A percentile compares a stretch with the other conserved stretches of the same genome.
Evolutionary conservation across 2,113 vertebrate genomes (phyloP).

Genomic region (Zingel zingel): DNA sequence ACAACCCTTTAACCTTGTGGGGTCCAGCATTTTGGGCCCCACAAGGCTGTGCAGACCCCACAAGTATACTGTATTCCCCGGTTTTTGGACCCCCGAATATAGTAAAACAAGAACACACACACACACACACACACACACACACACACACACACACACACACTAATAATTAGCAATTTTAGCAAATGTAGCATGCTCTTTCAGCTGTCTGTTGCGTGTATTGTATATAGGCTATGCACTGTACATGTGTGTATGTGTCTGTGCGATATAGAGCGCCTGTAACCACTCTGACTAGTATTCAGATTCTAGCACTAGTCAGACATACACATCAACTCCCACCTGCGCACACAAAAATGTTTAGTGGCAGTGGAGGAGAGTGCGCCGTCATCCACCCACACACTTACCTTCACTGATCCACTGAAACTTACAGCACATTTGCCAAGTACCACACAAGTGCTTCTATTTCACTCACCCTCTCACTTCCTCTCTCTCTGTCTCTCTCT

Average conservation of each 20-base stretch:
- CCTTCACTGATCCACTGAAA: conserved; percentile 70
- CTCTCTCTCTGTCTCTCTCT: conserved; percentile 25
- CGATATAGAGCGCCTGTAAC: conserved; percentile 29
- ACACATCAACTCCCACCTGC: conserved; percentile 30
- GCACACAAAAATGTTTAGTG: conserved; percentile 44
- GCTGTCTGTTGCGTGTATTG: not conserved
- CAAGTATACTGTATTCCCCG: no score
- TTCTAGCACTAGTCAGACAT: conserved; percentile 9
- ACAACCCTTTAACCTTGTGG: no score
- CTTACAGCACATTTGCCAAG: conserved; percentile 56
- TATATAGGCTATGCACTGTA: not conserved
- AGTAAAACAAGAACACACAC: no score
- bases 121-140: not conserved
- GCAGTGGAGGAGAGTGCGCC: conserved; percentile 47
- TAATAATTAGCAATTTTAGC: conserved; percentile 5
- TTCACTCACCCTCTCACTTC: conserved; percentile 57
- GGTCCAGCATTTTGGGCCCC: no score
- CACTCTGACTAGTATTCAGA: conserved; percentile 48
- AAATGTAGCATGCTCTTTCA: not conserved
- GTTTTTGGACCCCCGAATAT: no score
- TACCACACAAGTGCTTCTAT: conserved; percentile 55
- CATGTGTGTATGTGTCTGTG: not conserved
- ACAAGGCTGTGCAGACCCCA: no score
- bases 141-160: not conserved
- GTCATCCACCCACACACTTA: conserved; percentile 72